Conservation (phyloP, 2,888 invertebrate species). For the Agonum fuliginosum region DNA sequence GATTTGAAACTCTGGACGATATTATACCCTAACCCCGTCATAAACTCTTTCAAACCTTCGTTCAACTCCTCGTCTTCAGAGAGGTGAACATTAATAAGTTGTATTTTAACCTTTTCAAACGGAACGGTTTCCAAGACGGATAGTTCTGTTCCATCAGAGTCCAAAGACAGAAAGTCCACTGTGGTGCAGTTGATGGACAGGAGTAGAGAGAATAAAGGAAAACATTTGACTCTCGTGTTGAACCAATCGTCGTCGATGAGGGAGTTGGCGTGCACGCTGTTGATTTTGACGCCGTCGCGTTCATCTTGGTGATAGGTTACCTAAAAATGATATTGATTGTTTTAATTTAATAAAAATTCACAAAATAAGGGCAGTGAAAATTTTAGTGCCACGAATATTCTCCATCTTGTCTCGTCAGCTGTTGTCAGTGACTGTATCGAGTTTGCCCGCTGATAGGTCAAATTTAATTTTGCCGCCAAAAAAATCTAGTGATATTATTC, state of each 20-base stretch:
- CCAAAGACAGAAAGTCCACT: conserved; percentile 83
- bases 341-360: too few species aligned
- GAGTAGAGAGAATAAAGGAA: conserved; percentile 88
- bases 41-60: conserved; percentile 70
- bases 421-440: too few species aligned
- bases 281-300: conserved; percentile 72
- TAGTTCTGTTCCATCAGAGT: conserved; percentile 75
- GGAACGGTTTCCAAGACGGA: conserved; percentile 78
- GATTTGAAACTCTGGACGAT: conserved; percentile 69
- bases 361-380: too few species aligned
- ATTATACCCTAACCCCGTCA: conserved; percentile 70
- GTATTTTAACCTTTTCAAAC: conserved; percentile 73
- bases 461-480: too few species aligned
- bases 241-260: conserved; percentile 77
- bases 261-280: conserved; percentile 75
- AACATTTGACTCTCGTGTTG: conserved; percentile 86
- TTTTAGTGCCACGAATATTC: too few species aligned
- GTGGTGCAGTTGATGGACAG: conserved; percentile 83
- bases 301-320: conserved; percentile 74
- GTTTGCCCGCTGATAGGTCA: too few species aligned
- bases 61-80: conserved; percentile 67
- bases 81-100: conserved; percentile 72
- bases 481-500: too few species aligned
- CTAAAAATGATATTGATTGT: conserved; percentile 66
- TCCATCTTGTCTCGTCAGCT: too few species aligned